Base-by-base conservation (phyloP, 64 coral and sea anemone genomes). In the Stichodactyla mertensii region DNA sequence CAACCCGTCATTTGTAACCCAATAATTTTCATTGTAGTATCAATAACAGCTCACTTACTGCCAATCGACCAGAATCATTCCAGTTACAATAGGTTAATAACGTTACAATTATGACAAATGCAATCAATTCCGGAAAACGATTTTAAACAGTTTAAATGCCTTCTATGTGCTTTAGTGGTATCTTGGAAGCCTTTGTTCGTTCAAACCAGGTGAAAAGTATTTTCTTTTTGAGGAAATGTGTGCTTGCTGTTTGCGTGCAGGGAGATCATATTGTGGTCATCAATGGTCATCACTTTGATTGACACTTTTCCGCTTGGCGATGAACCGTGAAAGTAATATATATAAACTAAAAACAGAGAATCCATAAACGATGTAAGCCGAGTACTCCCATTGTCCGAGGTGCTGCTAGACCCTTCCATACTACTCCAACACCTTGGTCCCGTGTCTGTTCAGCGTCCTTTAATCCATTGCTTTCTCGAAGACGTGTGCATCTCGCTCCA, bases 281-380 rank as follows among this genome's bases (percentile, higher is more conserved):
- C 69, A 74, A 31, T 74, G 69, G 69, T 31, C 69, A 74, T 74
- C 69, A 74, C 69, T 74, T 74, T 74, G 69, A 74, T 74, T 74
- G 69, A 74, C 24, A 23, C 26, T 74, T 26, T 74, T 74, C 24
- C 69, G 27, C 14, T 74, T 74, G 69, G 23, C 69, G 24, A 36
- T 74, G 69, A 74, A 74, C 69, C 69, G 24, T 74, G 69, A 74
- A 74, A 27, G 69, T 28, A 31, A 74, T 74, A 11, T 13, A 74
- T 74, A 74, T 27, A 74, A 74, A 74, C 69, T 9, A 10, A 74
- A 74, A 74, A 74, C 69, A 74, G 26, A 36, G 69, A 31, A 74
- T 8, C 69, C 24, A 74, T 74, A 27, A 23, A 74, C 24, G 10
- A 28, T 27, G 69, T 74, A n/a, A 27, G 26, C 20, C 10, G 24